Evolutionary conservation across 2,797 vertebrate species (phyloP).

Genomic region (Molossus alvarezi): DNA sequence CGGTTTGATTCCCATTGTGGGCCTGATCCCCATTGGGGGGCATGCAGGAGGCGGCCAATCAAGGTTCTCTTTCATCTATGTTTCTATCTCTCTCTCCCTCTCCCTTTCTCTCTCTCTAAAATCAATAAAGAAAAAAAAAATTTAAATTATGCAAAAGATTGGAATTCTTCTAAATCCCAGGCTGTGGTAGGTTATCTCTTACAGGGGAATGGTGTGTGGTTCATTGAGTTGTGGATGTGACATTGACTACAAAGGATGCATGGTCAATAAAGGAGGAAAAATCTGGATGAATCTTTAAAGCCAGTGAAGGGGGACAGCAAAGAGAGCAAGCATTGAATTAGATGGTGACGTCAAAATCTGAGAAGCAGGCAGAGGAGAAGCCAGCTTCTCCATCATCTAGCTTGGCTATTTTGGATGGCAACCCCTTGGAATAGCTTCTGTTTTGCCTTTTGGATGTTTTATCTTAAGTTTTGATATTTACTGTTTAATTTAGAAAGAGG

Average conservation of each 20-base stretch:
- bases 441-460: conserved; percentile 39
- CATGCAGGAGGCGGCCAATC: too few species aligned
- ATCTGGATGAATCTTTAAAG: background rate
- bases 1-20: too few species aligned
- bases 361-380: background rate
- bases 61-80: too few species aligned
- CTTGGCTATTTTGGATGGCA: background rate
- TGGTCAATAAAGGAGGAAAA: background rate
- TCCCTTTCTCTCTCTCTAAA: too few species aligned
- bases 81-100: too few species aligned
- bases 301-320: background rate
- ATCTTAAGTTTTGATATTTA: conserved; percentile 46
- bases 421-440: background rate
- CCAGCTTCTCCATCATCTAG: background rate
- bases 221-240: background rate
- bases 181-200: background rate
- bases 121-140: too few species aligned
- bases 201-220: background rate
- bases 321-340: background rate
- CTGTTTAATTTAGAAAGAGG: background rate
- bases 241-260: background rate
- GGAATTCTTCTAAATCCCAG: background rate
- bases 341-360: background rate
- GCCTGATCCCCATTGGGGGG: too few species aligned
- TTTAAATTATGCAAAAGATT: background rate